These are phyloP conservation scores for Microplitis manilae DNA, from an alignment of 2,888 invertebrate genomes.

Conservation along the genomic window DNA sequence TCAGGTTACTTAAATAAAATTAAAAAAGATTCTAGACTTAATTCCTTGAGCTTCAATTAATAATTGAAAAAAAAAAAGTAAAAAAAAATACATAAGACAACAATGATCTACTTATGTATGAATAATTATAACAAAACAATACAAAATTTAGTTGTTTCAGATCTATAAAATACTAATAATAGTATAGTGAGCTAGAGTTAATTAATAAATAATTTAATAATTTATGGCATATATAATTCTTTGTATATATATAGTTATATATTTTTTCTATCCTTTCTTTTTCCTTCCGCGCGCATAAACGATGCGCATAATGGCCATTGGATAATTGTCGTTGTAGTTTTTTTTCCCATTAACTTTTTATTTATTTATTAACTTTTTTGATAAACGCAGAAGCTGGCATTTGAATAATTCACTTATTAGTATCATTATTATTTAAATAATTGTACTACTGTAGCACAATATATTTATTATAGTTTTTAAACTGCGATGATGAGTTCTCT, in stretches of 20 bases:
- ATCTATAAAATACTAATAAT: constrained; percentile 1
- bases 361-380: background rate
- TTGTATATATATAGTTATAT: constrained; percentile 22
- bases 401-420: background rate
- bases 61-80: background rate
- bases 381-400: constrained; percentile 45
- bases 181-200: background rate
- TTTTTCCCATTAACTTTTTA: constrained; percentile 42
- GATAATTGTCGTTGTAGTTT: constrained; percentile 51
- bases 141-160: constrained; percentile 29
- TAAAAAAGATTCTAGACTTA: background rate
- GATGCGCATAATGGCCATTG: constrained; percentile 46
- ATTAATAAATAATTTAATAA: constrained; percentile 23
- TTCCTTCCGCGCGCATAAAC: constrained; percentile 34
- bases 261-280: constrained; percentile 41
- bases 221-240: constrained; percentile 34
- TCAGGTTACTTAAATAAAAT: background rate
- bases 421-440: no score
- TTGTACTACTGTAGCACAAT: constrained; percentile 11
- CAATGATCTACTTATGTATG: constrained; percentile 9
- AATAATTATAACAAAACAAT: constrained; percentile 10
- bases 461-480: constrained; percentile 34
- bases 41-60: constrained; percentile 26
- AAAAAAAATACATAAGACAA: background rate
- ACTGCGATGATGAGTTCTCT: constrained; percentile 48